A percentile compares a stretch with the other conserved stretches of the same genome.
Evolutionary conservation across 2,888 invertebrate species (phyloP).

Genomic region (Proisotoma minuta): DNA sequence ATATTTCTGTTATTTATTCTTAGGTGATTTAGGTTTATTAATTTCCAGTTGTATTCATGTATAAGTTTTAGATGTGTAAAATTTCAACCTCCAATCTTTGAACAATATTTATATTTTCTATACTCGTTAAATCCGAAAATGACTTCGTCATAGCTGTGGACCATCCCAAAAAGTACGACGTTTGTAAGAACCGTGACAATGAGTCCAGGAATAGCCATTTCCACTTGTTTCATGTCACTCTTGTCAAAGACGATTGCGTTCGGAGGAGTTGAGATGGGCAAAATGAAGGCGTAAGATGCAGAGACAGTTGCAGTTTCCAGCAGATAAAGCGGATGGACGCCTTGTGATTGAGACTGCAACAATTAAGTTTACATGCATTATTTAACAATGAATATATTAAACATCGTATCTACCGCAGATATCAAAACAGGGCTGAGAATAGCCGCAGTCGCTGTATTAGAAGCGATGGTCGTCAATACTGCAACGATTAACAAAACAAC

Average conservation of each 20-base stretch:
- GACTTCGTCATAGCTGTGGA: constrained; percentile 1
- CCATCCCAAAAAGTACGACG: constrained; percentile 12
- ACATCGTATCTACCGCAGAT: constrained; percentile 9
- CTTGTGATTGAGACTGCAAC: constrained; percentile 24
- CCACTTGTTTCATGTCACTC: constrained; percentile 32
- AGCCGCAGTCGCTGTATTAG: constrained; percentile 49
- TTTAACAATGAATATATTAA: background rate
- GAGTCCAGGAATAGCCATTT: constrained; percentile 33
- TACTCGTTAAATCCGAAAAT: constrained; percentile 21
- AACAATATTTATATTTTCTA: too few relatives aligned
- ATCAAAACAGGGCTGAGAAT: constrained; percentile 34
- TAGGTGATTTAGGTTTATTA: too few relatives aligned
- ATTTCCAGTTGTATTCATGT: too few relatives aligned
- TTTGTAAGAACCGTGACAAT: constrained; percentile 23
- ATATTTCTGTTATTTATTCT: too few relatives aligned
- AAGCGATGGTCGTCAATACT: constrained; percentile 79
- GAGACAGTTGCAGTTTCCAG: background rate
- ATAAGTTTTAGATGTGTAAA: too few relatives aligned
- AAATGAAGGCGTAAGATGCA: background rate
- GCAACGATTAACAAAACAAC: constrained; percentile 73
- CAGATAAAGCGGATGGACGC: constrained; percentile 31
- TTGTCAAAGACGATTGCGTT: constrained; percentile 37
- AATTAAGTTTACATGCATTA: too few relatives aligned
- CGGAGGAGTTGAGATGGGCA: constrained; percentile 27
- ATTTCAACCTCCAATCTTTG: too few relatives aligned